These are phyloP conservation scores for Athrips mouffetella DNA, from an alignment of 2,888 invertebrate species.

Conservation along the genomic window DNA sequence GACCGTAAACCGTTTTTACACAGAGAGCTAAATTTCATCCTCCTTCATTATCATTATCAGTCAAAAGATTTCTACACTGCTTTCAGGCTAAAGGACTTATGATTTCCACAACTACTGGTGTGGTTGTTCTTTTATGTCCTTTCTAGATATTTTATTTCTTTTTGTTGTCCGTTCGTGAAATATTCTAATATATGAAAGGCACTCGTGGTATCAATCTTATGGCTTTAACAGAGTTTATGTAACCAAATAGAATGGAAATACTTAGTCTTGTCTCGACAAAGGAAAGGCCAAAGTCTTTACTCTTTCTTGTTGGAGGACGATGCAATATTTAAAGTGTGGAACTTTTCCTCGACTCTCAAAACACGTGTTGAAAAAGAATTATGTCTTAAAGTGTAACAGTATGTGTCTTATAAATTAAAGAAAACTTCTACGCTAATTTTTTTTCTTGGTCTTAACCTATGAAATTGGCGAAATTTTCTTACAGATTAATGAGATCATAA, in stretches of 20 bases:
- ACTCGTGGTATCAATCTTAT: constrained; percentile 41
- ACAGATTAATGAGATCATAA: no score
- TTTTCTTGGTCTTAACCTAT: no score
- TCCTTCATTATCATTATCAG: no score
- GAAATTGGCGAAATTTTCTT: no score
- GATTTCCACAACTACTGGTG: no score
- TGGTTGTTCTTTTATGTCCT: background rate
- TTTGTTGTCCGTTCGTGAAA: constrained; percentile 32
- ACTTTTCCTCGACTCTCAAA: background rate
- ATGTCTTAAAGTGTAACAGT: no score
- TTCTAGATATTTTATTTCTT: constrained; percentile 19
- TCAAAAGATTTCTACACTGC: no score
- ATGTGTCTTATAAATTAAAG: no score
- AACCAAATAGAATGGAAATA: constrained; percentile 17
- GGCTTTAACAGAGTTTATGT: constrained; percentile 24
- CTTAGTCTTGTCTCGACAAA: background rate
- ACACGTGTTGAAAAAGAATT: background rate
- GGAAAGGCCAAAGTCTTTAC: background rate
- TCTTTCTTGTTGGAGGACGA: background rate
- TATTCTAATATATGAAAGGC: constrained; percentile 41
- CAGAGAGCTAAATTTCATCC: no score
- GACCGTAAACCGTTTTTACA: no score
- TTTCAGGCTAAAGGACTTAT: no score
- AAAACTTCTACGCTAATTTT: no score
- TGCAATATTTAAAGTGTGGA: background rate